Evolutionary conservation across 1,140 invertebrate species (phyloP).

Genomic region (Campoletis sonorensis): DNA sequence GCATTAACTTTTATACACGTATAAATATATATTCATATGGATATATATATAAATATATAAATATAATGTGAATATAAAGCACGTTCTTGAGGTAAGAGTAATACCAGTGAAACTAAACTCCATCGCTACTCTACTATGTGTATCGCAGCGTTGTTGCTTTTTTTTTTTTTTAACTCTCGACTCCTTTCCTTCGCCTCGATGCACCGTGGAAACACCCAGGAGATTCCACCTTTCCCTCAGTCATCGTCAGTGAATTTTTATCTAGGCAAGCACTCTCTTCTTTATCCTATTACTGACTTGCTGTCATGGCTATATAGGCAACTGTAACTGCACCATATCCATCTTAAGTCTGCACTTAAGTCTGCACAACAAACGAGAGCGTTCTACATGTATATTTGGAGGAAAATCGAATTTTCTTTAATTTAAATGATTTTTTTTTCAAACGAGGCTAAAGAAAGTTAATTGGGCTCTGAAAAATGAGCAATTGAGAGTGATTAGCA

Average conservation of each 20-base stretch:
- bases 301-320: conserved; percentile 7
- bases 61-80: background rate
- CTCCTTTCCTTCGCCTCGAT: conserved; percentile 9
- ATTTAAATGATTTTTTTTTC: background rate
- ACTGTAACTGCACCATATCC: conserved; percentile 1
- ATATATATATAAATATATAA: no score
- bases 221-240: conserved; percentile 16
- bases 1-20: background rate
- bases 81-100: conserved; percentile 15
- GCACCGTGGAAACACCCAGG: conserved; percentile 10
- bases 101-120: conserved; percentile 43
- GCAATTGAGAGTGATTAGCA: no score
- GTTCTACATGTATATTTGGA: background rate
- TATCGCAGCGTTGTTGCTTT: background rate
- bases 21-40: background rate
- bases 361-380: background rate
- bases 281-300: conserved; percentile 2
- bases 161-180: conserved; percentile 6
- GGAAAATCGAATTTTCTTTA: background rate
- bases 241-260: conserved; percentile 16
- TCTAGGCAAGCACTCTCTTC: conserved; percentile 13
- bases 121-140: background rate
- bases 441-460: background rate
- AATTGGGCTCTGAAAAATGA: background rate
- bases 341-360: background rate